phyloP scores from a whole-genome alignment of 2,113 vertebrate species.

The Lutjanus erythropterus region DNA sequence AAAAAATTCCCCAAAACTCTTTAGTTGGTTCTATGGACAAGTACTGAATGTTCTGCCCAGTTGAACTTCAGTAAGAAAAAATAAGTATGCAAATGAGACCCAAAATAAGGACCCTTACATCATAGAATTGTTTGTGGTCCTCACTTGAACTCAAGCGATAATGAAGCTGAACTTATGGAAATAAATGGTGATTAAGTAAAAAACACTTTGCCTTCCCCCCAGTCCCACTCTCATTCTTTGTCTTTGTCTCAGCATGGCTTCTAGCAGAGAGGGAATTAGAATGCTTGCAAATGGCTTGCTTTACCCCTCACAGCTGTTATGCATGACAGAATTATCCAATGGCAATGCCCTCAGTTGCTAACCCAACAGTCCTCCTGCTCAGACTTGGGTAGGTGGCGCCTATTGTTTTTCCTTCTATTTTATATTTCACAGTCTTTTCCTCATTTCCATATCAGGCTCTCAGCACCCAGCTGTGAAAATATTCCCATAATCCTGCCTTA shows the following conservation, averaged over 20 bases:
- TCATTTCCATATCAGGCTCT: constrained; percentile 23
- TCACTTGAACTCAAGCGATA: background rate
- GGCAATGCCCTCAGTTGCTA: constrained; percentile 10
- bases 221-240: background rate
- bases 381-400: background rate
- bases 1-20: too few relatives aligned
- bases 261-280: constrained; percentile 38
- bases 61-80: background rate
- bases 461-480: constrained; percentile 38
- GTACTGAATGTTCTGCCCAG: background rate
- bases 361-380: constrained; percentile 27
- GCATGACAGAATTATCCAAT: constrained; percentile 40
- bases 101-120: background rate
- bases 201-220: background rate
- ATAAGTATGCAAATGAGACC: constrained; percentile 11
- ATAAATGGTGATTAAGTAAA: constrained; percentile 30
- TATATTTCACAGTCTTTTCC: constrained; percentile 18
- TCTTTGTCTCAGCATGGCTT: constrained; percentile 32
- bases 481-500: constrained; percentile 29
- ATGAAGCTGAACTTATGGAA: constrained; percentile 20
- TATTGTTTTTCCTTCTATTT: constrained; percentile 19
- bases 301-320: constrained; percentile 34
- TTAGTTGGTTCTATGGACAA: too few relatives aligned
- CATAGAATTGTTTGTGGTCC: background rate
- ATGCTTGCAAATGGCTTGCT: constrained; percentile 40